Percentiles rank a stretch among this genome's conserved stretches.
Evolutionary conservation across 2,113 vertebrate genomes (phyloP).

Genomic region (Bungarus multicinctus): DNA sequence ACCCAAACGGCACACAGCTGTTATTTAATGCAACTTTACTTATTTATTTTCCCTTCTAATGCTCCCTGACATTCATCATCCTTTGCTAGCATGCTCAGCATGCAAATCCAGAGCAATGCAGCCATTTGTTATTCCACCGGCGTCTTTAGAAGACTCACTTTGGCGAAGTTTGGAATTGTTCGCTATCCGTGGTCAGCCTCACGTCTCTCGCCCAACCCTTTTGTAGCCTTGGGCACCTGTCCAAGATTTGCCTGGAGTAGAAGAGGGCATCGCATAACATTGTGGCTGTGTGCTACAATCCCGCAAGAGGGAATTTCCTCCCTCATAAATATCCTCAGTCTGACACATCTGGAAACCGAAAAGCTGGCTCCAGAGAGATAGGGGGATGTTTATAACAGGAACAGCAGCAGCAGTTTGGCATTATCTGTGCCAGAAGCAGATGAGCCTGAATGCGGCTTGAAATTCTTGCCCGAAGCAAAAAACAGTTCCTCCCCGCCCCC

Average conservation of each 20-base stretch:
- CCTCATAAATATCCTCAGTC: slow-evolving; percentile 1
- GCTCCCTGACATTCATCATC: neutral
- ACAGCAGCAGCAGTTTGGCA: neutral
- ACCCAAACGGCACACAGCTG: neutral
- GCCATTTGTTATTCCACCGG: neutral
- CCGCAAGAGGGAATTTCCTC: neutral
- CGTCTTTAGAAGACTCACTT: neutral
- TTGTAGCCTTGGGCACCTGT: neutral
- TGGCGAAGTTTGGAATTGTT: neutral
- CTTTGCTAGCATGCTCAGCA: neutral
- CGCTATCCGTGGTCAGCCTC: neutral
- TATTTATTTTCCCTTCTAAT: neutral
- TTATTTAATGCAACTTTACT: neutral
- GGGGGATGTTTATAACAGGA: neutral
- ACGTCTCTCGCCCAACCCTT: neutral
- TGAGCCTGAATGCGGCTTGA: neutral
- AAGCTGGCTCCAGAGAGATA: neutral
- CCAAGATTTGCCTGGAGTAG: neutral
- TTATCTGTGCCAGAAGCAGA: neutral
- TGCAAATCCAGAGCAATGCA: neutral
- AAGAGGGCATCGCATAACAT: neutral
- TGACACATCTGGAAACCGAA: slow-evolving; percentile 18
- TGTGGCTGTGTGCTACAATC: neutral
- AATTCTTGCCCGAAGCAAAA: neutral
- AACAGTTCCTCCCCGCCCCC: neutral